Conservation (phyloP, 2,797 vertebrate species). For the Anisognathus igniventris region DNA sequence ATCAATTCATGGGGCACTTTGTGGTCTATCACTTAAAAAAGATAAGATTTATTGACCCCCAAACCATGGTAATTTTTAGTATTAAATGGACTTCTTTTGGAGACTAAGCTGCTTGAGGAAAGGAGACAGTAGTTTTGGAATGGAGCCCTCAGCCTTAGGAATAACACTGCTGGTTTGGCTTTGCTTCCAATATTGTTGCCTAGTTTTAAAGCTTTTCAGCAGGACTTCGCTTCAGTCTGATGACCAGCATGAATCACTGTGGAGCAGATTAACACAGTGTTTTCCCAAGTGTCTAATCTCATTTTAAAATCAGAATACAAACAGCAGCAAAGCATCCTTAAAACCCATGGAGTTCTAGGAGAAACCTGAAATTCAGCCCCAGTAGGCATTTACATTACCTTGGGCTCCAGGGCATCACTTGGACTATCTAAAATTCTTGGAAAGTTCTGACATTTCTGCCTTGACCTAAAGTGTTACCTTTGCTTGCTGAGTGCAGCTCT, state of each 20-base stretch:
- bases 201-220: constrained; percentile 57
- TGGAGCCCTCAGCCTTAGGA: not conserved
- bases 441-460: constrained; percentile 27
- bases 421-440: constrained; percentile 7
- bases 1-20: constrained; percentile 40
- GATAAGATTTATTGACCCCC: constrained; percentile 29
- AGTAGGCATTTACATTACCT: not conserved
- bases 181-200: constrained; percentile 18
- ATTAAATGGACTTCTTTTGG: constrained; percentile 14
- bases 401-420: not conserved
- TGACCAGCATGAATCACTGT: constrained; percentile 38
- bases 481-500: constrained; percentile 22
- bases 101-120: constrained; percentile 45
- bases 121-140: constrained; percentile 46
- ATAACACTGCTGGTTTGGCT: constrained; percentile 51
- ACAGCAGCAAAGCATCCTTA: constrained; percentile 50
- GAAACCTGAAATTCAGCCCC: not conserved
- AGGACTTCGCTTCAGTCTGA: constrained; percentile 15
- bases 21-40: constrained; percentile 62
- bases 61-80: constrained; percentile 17
- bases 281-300: constrained; percentile 51
- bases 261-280: constrained; percentile 29
- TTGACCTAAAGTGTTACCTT: constrained; percentile 35
- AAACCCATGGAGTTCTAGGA: not conserved
- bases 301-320: constrained; percentile 53